A percentile compares a stretch with the other conserved stretches of the same genome.
These are phyloP conservation scores for Falco cherrug DNA, from an alignment of 2,797 vertebrate genomes.

Conservation along the genomic window DNA sequence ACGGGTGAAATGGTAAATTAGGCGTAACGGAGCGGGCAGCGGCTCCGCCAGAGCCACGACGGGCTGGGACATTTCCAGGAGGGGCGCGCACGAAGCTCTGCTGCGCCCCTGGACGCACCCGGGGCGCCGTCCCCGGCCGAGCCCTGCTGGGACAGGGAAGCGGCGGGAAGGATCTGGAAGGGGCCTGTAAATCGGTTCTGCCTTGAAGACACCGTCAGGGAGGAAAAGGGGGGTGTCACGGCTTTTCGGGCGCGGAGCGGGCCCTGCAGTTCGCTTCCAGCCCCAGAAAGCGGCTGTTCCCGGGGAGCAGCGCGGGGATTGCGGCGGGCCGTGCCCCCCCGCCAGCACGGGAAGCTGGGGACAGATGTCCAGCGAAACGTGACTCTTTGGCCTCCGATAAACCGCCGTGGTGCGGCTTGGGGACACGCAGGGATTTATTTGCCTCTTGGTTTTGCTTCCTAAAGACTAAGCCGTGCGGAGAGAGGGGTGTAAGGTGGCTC, in stretches of 20 bases:
- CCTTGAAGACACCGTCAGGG: not conserved
- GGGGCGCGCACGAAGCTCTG: too few species aligned
- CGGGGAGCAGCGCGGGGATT: not conserved
- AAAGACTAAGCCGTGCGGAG: not conserved
- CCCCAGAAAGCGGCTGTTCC: not conserved
- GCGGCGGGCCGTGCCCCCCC: not conserved
- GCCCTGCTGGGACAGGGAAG: too few species aligned
- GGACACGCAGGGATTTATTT: not conserved
- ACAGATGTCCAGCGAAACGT: not conserved
- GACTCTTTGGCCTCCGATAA: not conserved
- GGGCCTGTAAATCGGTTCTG: not conserved
- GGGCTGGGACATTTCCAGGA: not conserved
- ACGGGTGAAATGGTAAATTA: not conserved
- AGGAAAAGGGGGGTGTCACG: not conserved
- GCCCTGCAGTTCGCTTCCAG: not conserved
- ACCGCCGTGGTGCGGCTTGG: not conserved
- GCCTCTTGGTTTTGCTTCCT: not conserved
- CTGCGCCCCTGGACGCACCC: fast-evolving
- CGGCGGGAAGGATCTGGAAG: not conserved
- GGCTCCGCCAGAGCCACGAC: not conserved
- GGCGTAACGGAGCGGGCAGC: not conserved
- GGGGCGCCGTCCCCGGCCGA: fast-evolving
- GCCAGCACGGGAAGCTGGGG: not conserved
- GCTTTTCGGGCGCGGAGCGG: not conserved
- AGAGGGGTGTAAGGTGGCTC: not conserved